These are phyloP conservation scores for Spatulosminthurus flaviceps DNA, from an alignment of 2,888 invertebrate genomes.

Conservation along the genomic window DNA sequence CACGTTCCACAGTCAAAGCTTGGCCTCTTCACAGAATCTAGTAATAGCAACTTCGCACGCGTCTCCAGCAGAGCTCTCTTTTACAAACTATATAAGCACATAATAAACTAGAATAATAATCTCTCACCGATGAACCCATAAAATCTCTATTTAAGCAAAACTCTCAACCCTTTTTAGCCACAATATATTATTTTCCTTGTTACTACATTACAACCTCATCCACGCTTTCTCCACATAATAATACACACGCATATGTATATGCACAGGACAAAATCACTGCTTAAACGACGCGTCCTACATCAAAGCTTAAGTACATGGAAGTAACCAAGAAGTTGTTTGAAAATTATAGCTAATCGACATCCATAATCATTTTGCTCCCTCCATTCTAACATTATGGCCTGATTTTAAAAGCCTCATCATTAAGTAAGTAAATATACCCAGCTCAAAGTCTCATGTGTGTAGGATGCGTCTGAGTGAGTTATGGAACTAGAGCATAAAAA, in stretches of 20 bases:
- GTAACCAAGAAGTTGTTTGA: neutral
- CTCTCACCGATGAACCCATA: neutral
- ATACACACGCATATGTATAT: no score
- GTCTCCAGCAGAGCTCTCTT: no score
- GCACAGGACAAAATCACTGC: neutral
- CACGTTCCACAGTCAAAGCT: neutral
- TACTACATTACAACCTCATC: no score
- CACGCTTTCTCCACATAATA: no score
- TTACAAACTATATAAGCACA: no score
- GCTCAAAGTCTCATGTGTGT: no score
- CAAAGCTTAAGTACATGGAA: neutral
- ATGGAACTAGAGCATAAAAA: no score
- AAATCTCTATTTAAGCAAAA: neutral
- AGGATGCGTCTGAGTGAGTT: no score
- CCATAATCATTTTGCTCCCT: neutral
- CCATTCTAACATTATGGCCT: neutral
- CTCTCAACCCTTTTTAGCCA: neutral
- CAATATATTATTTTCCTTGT: neutral
- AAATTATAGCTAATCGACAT: constrained; percentile 14
- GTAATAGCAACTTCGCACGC: neutral
- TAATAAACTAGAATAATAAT: neutral
- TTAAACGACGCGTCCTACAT: neutral
- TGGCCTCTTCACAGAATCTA: neutral
- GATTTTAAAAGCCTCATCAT: constrained; percentile 7
- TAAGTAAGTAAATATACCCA: neutral